Percentiles rank a stretch among this genome's conserved stretches.
These are phyloP conservation scores for Catharus ustulatus DNA, from an alignment of 2,797 vertebrate species.

Conservation along the genomic window DNA sequence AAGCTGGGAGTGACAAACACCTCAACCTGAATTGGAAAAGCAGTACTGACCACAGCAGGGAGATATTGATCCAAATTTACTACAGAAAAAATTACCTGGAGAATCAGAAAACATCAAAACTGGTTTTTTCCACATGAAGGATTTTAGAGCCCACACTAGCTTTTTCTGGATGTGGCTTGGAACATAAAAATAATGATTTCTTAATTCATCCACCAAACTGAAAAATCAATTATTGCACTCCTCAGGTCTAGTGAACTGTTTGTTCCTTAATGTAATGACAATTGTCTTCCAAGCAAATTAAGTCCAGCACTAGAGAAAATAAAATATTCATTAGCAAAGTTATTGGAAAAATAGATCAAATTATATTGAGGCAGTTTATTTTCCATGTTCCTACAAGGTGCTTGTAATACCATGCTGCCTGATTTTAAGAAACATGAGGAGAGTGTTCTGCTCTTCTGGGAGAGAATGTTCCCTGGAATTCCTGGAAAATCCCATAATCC, in stretches of 20 bases:
- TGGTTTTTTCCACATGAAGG: not conserved
- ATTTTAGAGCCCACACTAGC: not conserved
- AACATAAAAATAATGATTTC: conserved; percentile 25
- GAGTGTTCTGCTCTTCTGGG: not conserved
- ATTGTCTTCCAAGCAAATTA: conserved; percentile 56
- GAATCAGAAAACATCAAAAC: not conserved
- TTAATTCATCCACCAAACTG: conserved; percentile 29
- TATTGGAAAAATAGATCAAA: conserved; percentile 72
- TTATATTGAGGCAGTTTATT: conserved; percentile 62
- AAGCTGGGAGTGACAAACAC: not conserved
- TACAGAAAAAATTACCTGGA: not conserved
- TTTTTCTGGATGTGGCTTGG: not conserved
- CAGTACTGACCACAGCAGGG: not conserved
- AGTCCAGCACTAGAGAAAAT: conserved; percentile 54
- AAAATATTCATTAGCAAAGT: conserved; percentile 70
- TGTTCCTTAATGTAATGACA: conserved; percentile 44
- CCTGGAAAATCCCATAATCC: not conserved
- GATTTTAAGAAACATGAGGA: not conserved
- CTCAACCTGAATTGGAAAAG: not conserved
- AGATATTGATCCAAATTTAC: not conserved
- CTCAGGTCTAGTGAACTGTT: conserved; percentile 23
- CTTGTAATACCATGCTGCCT: not conserved
- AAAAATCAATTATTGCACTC: conserved; percentile 49
- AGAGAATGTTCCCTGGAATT: not conserved
- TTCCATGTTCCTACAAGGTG: conserved; percentile 15